Evolutionary conservation across 1,140 invertebrate species (phyloP), one percentile per base, ranked within the genome.

Genomic region (Chrysopa pallens): DNA sequence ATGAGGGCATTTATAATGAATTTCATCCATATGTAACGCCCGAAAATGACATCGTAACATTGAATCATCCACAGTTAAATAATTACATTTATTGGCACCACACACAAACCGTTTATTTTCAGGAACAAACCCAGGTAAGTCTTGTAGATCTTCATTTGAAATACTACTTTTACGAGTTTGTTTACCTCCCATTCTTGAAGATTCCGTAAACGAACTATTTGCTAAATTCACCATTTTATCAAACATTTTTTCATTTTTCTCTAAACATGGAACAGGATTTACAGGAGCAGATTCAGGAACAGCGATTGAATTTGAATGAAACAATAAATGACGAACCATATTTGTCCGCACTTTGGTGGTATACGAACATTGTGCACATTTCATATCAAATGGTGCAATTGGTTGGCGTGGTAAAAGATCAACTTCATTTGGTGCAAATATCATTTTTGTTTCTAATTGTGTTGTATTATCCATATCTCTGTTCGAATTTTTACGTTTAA

Each of bases 141-240:
- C 43, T 17, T 42, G 36, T 40, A 61, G 52, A 15, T 59, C 62
- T 5, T 5, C 15, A 4, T 49, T 44, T 0, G 23, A 13, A 39
- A 45, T 49, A 0, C 37, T 2, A 29, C 57, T 52, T 0, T 42
- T 52, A 6, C 62, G 58, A 63, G 67, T 68, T 29, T 62, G 50
- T 29, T 41, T 23, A n/a, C 42, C 36, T 27, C 36, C 39, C 38
- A 29, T 42, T 39, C 6, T 9, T 53, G 2, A 12, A 31, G 12
- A 29, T 41, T 62, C 64, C 38, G 64, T 62, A 47, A 75, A 68
- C 1, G 80, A 82, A 54, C 79, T 81, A 15, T 73, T 73, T 0
- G 84, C 81, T 11, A 84, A 61, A 57, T 87, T 87, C 0, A 76
- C 68, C 83, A 86, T 87, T 56, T 81, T 83, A 53, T 86, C 82